Evolutionary conservation across 2,888 invertebrate species (phyloP).

Genomic region (Crepidodera aurea): DNA sequence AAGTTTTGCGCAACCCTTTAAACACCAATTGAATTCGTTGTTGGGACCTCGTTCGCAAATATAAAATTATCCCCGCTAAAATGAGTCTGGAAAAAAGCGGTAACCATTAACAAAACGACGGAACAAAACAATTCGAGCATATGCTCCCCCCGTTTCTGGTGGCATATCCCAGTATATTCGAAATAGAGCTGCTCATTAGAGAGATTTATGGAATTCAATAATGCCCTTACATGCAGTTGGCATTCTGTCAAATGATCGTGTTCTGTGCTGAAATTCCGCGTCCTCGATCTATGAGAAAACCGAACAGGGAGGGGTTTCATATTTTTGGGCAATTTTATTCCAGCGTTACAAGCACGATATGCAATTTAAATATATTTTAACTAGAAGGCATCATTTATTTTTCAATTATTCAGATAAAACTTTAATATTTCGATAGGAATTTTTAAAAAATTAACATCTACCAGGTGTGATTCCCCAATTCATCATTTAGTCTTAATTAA

Average conservation of each 20-base stretch:
- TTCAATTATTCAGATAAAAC: too few species aligned
- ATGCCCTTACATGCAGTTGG: conserved; percentile 42
- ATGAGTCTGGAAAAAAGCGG: conserved; percentile 4
- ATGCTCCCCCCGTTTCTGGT: conserved; percentile 7
- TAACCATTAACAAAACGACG: conserved; percentile 23
- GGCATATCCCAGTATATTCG: conserved; percentile 9
- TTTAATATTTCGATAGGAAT: too few species aligned
- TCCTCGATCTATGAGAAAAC: conserved; percentile 9
- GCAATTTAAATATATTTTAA: too few species aligned
- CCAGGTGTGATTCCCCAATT: too few species aligned
- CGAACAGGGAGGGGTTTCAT: background rate
- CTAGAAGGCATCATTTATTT: too few species aligned
- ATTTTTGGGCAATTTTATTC: too few species aligned
- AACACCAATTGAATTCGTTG: background rate
- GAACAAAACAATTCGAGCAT: conserved; percentile 18
- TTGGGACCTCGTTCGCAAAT: background rate
- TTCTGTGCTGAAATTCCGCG: conserved; percentile 31
- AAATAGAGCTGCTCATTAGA: conserved; percentile 36
- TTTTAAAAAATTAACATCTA: too few species aligned
- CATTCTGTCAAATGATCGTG: conserved; percentile 42
- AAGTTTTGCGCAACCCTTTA: background rate
- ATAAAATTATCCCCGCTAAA: background rate
- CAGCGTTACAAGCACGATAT: too few species aligned
- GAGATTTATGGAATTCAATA: conserved; percentile 42
- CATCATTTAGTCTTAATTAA: too few species aligned